Conservation (phyloP, 2,797 vertebrate species). For the Ptychadena robeensis region DNA sequence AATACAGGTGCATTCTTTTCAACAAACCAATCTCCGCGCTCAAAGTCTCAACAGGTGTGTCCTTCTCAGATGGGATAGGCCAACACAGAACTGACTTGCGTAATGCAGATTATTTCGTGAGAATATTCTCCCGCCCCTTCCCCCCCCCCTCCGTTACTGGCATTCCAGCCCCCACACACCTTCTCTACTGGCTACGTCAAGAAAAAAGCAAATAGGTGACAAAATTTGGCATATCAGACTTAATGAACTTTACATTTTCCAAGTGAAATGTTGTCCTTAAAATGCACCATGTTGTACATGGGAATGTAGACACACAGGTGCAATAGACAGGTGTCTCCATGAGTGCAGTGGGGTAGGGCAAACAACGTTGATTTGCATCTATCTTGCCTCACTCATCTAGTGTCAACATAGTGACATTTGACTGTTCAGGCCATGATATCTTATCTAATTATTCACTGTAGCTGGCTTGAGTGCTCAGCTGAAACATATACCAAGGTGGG, state of each 20-base stretch:
- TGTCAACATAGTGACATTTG: slow-evolving; percentile 47
- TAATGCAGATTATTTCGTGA: slow-evolving; percentile 65
- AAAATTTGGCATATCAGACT: slow-evolving; percentile 24
- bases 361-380: slow-evolving; percentile 39
- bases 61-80: slow-evolving; percentile 75
- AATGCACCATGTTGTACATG: slow-evolving; percentile 11
- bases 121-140: slow-evolving; percentile 56
- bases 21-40: slow-evolving; percentile 74
- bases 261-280: not conserved
- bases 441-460: slow-evolving; percentile 23
- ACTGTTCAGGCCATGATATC: slow-evolving; percentile 24
- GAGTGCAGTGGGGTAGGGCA: slow-evolving; percentile 50
- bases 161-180: slow-evolving; percentile 34
- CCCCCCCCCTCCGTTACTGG: slow-evolving; percentile 58
- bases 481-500: slow-evolving; percentile 6
- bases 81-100: slow-evolving; percentile 50
- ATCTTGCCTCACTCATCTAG: slow-evolving; percentile 32
- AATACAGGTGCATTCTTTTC: slow-evolving; percentile 78
- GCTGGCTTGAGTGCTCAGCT: not conserved
- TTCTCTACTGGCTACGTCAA: slow-evolving; percentile 32
- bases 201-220: slow-evolving; percentile 40
- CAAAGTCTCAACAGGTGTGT: slow-evolving; percentile 79
- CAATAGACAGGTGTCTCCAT: slow-evolving; percentile 53
- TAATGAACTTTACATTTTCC: not conserved
- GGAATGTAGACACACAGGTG: slow-evolving; percentile 14